Evolutionary conservation across 2,888 invertebrate genomes (phyloP).

Genomic region (Macrosiphum euphorbiae): DNA sequence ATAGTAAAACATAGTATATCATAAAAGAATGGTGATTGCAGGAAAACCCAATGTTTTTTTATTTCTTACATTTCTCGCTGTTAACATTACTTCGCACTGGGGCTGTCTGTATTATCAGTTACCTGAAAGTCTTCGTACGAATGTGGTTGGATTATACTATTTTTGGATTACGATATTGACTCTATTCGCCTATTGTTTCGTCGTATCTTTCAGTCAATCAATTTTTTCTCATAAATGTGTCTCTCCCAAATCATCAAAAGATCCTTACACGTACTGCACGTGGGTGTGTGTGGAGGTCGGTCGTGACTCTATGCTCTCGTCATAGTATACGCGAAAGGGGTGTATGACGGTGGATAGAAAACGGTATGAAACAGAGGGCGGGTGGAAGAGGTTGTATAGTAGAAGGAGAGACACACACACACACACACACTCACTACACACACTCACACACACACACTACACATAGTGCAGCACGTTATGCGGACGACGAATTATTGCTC

Average conservation of each 20-base stretch:
- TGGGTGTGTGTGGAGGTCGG: not conserved
- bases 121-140: not conserved
- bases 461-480: constrained; percentile 63
- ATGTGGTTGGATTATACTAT: not conserved
- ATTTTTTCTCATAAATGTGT: not conserved
- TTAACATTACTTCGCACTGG: not conserved
- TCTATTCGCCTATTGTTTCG: not conserved
- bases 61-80: not conserved
- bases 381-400: not conserved
- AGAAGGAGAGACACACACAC: constrained; percentile 1
- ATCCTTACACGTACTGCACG: not conserved
- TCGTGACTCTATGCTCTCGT: not conserved
- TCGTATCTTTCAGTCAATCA: not conserved
- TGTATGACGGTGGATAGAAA: constrained; percentile 29
- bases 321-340: not conserved
- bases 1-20: not conserved
- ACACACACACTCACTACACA: not conserved
- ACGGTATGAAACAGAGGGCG: not conserved
- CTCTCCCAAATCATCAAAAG: not conserved
- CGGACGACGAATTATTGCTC: constrained; percentile 77
- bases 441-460: not conserved
- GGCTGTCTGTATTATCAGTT: not conserved
- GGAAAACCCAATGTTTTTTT: not conserved
- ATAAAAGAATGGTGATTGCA: not conserved
- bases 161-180: not conserved